Evolutionary conservation across 2,888 invertebrate genomes (phyloP).

Genomic region (Coelinius sp.): DNA sequence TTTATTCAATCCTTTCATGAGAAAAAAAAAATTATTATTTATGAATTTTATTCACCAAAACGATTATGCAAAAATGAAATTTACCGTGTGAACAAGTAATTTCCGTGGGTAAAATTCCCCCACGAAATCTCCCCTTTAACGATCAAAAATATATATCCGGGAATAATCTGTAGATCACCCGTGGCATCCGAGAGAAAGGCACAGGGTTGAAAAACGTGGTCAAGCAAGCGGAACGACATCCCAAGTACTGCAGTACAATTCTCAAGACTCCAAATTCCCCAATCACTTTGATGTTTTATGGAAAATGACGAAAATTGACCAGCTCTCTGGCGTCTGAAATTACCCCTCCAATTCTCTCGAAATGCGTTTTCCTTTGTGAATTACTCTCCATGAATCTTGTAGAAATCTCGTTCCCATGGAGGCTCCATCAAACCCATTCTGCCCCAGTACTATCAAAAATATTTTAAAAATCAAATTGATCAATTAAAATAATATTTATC

Average conservation of each 20-base stretch:
- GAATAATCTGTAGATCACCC: constrained; percentile 32
- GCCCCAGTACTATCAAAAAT: no score
- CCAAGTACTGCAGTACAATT: constrained; percentile 42
- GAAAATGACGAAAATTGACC: constrained; percentile 45
- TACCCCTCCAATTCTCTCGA: background rate
- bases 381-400: no score
- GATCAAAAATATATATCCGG: constrained; percentile 18
- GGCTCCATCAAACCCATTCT: no score
- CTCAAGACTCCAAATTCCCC: constrained; percentile 42
- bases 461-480: background rate
- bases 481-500: no score
- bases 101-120: background rate
- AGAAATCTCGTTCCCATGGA: no score
- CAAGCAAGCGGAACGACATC: constrained; percentile 56
- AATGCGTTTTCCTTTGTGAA: constrained; percentile 33
- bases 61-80: constrained; percentile 31
- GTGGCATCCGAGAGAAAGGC: constrained; percentile 27
- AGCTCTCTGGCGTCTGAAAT: constrained; percentile 4
- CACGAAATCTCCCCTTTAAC: constrained; percentile 2
- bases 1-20: background rate
- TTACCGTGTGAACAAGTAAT: constrained; percentile 17
- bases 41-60: background rate
- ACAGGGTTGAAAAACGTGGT: constrained; percentile 46
- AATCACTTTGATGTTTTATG: constrained; percentile 49
- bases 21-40: no score